A percentile compares a stretch with the other conserved stretches of the same genome.
These are phyloP conservation scores for Parapsyche elsis DNA, from an alignment of 1,140 invertebrate genomes.

Conservation along the genomic window DNA sequence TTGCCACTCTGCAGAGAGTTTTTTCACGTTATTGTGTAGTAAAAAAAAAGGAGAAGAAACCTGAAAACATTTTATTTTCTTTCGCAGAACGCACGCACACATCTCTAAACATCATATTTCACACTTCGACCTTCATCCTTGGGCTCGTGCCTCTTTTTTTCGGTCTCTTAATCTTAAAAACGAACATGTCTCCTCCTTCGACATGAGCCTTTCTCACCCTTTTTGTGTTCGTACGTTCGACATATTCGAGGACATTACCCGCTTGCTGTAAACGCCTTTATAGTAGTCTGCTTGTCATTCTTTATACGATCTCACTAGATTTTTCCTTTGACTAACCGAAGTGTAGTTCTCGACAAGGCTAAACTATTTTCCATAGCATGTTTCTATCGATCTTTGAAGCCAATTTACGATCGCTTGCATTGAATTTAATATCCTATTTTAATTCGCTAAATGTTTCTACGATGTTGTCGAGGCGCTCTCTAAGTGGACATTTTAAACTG, in stretches of 20 bases:
- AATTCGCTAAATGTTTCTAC: no score
- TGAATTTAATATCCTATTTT: no score
- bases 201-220: constrained; percentile 2
- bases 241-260: constrained; percentile 20
- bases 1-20: not conserved
- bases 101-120: constrained; percentile 12
- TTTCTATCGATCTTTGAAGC: no score
- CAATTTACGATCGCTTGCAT: no score
- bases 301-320: not conserved
- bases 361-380: no score
- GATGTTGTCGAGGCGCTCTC: no score
- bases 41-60: not conserved
- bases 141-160: not conserved
- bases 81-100: not conserved
- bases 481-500: no score
- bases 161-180: constrained; percentile 22
- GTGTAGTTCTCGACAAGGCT: no score
- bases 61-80: constrained; percentile 11
- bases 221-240: constrained; percentile 21
- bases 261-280: constrained; percentile 2
- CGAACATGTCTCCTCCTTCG: constrained; percentile 9
- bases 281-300: constrained; percentile 14
- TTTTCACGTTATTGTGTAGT: not conserved
- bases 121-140: constrained; percentile 16
- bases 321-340: no score